Evolutionary conservation across 2,888 invertebrate species (phyloP), one percentile per base, ranked within the genome.

Genomic region (Eupeodes luniger): DNA sequence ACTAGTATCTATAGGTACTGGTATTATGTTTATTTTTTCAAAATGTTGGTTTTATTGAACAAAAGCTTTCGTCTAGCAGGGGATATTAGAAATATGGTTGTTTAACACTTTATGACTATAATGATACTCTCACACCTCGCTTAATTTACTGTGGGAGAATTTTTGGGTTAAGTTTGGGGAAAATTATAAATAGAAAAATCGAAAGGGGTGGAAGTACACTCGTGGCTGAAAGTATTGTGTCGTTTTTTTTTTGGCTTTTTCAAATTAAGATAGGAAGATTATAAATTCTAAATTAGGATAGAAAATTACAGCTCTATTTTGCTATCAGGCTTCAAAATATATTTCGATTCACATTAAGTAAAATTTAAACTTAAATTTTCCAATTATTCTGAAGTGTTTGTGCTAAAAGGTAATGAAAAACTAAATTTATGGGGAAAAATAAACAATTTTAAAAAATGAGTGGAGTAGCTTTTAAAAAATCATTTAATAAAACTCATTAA

Each of bases 171-270:
- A 19, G 59, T 16, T 49, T 79, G 72, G 27, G 64, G 57, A 16
- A 77, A 55, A 44, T 67, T 64, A 57, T 64, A 82, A 82, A 79
- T 82, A 79, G 57, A 19, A 19, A 59, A n/a, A 19, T 16, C 11
- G 6, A 12, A 51, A 5, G 27, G 55, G 59, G 59, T 59, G 14
- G 59, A 4, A 47, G 3, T 51, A 86, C 86, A 82, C 59, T 69
- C 0, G 57, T 6, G 53, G 34, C 19, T 9, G 12, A 82, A 66
- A 82, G 82, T 75, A 70, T 67, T 69, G 62, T 12, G 34, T 12
- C 61, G 14, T 12, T 67, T 27, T 9, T 53, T 53, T 53, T 16
- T 19, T 9, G 1, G 16, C 9, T 55, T 11, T 53, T 19, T 55
- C 10, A 51, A 51, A 19, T 55, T 4, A 19, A 19, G 36, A 40